Evolutionary conservation across 1,140 invertebrate genomes (phyloP).

Genomic region (Ptiloglossa arizonensis): DNA sequence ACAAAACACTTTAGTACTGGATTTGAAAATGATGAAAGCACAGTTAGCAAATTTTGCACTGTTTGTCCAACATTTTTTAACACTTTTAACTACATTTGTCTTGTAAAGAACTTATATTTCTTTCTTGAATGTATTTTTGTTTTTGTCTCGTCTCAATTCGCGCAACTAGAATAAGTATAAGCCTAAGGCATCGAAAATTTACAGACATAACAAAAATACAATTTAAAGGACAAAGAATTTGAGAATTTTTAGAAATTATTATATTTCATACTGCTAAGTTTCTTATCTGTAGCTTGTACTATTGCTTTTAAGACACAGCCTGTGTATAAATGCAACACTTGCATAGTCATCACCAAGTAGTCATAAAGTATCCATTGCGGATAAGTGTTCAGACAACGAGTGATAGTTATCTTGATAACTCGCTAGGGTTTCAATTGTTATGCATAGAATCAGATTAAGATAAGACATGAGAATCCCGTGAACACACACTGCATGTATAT

Average conservation of each 20-base stretch:
- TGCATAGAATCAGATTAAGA: conserved; percentile 28
- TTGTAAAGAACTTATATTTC: neutral
- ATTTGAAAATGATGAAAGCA: neutral
- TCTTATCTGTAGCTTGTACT: conserved; percentile 40
- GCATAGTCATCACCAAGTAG: conserved; percentile 50
- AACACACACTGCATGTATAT: conserved; percentile 56
- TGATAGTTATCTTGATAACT: conserved; percentile 44
- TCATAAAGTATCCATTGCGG: conserved; percentile 36
- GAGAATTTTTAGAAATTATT: neutral
- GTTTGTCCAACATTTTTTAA: neutral
- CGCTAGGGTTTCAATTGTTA: conserved; percentile 41
- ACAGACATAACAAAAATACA: neutral
- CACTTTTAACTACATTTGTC: neutral
- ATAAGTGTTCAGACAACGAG: conserved; percentile 44
- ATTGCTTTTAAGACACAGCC: conserved; percentile 16
- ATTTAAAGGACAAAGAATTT: neutral
- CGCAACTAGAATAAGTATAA: neutral
- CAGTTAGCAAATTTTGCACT: neutral
- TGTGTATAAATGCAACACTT: conserved; percentile 49
- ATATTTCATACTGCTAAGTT: neutral
- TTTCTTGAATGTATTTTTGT: neutral
- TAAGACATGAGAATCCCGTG: conserved; percentile 17
- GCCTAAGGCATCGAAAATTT: neutral
- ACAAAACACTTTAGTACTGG: neutral
- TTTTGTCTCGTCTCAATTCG: neutral